Evolutionary conservation across 2,113 vertebrate genomes (phyloP), one percentile per base, ranked within the genome.

Genomic region (Perccottus glenii): DNA sequence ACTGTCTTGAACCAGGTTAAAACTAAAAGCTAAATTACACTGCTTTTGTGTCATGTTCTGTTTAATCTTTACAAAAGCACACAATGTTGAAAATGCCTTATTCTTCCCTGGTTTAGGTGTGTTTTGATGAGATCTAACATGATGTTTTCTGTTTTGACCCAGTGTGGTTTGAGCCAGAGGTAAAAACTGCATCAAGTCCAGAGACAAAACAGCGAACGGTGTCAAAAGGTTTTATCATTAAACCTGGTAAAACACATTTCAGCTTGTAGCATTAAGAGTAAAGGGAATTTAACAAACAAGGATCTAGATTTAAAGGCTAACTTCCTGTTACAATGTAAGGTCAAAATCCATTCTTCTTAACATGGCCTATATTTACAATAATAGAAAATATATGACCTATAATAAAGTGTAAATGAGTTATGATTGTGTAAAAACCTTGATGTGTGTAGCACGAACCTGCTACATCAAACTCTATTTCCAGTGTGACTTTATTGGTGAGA

Each of bases 391-490:
- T 3, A 27, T 3, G 19, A 27, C 3, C 19, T 1, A 27, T 27
- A 27, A 27, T 27, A 27, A 27, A 27, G 19, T 27, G 19, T 27
- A 27, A 27, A 27, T 27, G 19, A 27, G 19, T 27, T 27, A 1
- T 27, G 19, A 27, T 27, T 27, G 19, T 27, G 19, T 27, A 3
- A 27, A 27, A 27, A 27, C 19, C 19, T 27, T 11, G 10, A 46
- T 46, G 11, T 46, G 9, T 1, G 44, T 27, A 15, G 6, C 32
- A 87, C 75, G 0, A 71, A 99, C 98, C 97, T 73, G 98, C 98
- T 0, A 99, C 97, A 11, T 99, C 98, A 3, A 98, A 99, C 52
- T 99, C 98, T 0, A 98, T 87, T 82, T 99, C 96, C 0, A 99
- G 88, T 4, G 93, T 80, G 19, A 98, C 97, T 83, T 94, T 97